phyloP scores from a whole-genome alignment of 2,888 invertebrate species.

The Andrena camellia region DNA sequence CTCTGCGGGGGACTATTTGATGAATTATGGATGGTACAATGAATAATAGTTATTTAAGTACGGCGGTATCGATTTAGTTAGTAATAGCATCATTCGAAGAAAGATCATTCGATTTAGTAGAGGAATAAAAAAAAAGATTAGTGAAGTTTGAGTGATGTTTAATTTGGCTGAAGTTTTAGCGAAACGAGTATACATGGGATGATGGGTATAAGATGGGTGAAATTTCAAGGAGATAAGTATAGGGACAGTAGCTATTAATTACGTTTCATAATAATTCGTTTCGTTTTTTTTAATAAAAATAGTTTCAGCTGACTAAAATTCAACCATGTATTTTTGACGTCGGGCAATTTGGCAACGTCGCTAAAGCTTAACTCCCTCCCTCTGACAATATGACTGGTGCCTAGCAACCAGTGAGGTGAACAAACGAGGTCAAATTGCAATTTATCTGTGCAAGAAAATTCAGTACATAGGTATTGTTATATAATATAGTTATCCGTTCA shows the following conservation, averaged over 20 bases:
- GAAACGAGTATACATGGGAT: not conserved
- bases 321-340: conserved; percentile 18
- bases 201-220: not conserved
- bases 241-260: not conserved
- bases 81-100: not conserved
- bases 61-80: not conserved
- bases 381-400: conserved; percentile 56
- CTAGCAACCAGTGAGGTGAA: conserved; percentile 74
- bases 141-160: not conserved
- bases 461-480: conserved; percentile 17
- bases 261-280: not conserved
- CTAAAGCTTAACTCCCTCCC: conserved; percentile 63
- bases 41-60: not conserved
- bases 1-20: not conserved
- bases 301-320: conserved; percentile 1
- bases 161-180: not conserved
- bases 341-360: conserved; percentile 68
- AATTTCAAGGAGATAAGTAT: not conserved
- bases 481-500: conserved; percentile 1
- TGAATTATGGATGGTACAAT: not conserved
- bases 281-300: not conserved
- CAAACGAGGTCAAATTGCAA: conserved; percentile 72
- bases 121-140: not conserved
- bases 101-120: not conserved
- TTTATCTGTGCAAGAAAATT: conserved; percentile 56